Evolutionary conservation across 2,888 invertebrate species (phyloP).

Genomic region (Aphidoletes aphidimyza): DNA sequence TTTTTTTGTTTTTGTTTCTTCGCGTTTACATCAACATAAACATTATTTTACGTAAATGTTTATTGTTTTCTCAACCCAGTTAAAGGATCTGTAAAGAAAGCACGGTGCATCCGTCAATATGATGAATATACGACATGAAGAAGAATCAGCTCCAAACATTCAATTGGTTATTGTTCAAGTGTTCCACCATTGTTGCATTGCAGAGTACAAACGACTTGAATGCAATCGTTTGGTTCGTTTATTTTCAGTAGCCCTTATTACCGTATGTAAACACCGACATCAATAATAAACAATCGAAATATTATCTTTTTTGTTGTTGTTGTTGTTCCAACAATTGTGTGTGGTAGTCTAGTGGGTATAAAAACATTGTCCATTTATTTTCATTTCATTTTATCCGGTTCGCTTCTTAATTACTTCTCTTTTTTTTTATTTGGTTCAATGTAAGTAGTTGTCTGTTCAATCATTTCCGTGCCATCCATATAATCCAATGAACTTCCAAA

Average conservation of each 20-base stretch:
- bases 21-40: background rate
- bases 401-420: background rate
- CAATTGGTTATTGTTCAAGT: background rate
- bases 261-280: constrained; percentile 3
- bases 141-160: background rate
- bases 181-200: background rate
- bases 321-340: constrained; percentile 35
- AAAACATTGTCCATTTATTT: constrained; percentile 4
- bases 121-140: background rate
- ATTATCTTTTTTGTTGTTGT: constrained; percentile 53
- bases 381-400: background rate
- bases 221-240: background rate
- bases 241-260: constrained; percentile 42
- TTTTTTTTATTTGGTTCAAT: too few relatives aligned
- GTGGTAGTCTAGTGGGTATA: constrained; percentile 22
- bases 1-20: background rate
- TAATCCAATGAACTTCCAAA: too few relatives aligned
- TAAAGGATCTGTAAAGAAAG: background rate
- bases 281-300: constrained; percentile 27
- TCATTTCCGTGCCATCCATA: too few relatives aligned
- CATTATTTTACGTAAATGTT: too few relatives aligned
- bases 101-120: background rate
- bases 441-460: too few relatives aligned
- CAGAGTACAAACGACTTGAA: too few relatives aligned
- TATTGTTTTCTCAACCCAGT: background rate